Percentiles rank a stretch among this genome's conserved stretches.
phyloP scores from a whole-genome alignment of 2,888 invertebrate genomes.

The Rutpela maculata region DNA sequence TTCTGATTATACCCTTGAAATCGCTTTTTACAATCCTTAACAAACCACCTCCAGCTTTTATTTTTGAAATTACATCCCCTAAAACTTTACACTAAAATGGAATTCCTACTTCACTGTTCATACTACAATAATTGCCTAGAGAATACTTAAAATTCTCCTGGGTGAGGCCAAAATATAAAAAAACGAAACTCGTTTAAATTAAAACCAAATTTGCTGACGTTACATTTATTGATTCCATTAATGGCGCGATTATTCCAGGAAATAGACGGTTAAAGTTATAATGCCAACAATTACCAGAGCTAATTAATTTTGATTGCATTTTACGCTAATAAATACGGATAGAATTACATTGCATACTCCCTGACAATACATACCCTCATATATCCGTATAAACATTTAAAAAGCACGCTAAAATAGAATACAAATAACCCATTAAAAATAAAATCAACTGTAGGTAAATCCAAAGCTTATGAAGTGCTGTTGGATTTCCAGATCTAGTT shows the following conservation, averaged over 20 bases:
- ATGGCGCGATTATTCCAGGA: not conserved
- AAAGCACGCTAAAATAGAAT: not conserved
- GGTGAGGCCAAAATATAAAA: too few species aligned
- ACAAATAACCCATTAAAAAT: not conserved
- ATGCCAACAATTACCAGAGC: not conserved
- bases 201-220: not conserved
- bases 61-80: too few species aligned
- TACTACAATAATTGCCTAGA: too few species aligned
- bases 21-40: too few species aligned
- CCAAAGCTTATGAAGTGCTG: too few species aligned
- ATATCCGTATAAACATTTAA: not conserved
- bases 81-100: too few species aligned
- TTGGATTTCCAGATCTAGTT: too few species aligned
- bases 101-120: too few species aligned
- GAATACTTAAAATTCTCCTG: too few species aligned
- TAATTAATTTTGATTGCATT: constrained; percentile 7
- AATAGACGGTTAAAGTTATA: not conserved
- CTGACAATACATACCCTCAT: not conserved
- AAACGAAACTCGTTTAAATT: too few species aligned
- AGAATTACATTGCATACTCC: constrained; percentile 7
- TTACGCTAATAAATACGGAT: constrained; percentile 5
- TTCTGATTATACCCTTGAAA: too few species aligned
- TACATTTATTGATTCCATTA: not conserved
- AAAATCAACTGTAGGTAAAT: not conserved
- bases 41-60: too few species aligned